phyloP scores from a whole-genome alignment of 2,888 invertebrate genomes.

The Reticulitermes lucifugus region DNA sequence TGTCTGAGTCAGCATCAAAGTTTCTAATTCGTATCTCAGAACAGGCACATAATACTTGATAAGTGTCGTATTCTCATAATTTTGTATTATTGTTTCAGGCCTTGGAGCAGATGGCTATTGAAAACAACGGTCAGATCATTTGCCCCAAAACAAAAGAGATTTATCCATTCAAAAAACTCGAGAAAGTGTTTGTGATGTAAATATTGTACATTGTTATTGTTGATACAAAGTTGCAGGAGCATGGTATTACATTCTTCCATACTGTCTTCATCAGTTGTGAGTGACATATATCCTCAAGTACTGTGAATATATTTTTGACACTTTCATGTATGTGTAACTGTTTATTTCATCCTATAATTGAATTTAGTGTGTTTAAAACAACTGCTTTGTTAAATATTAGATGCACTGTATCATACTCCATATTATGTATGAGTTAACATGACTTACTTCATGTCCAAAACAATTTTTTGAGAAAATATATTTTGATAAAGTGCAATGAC shows the following conservation, averaged over 20 bases:
- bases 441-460: too few relatives aligned
- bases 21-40: too few relatives aligned
- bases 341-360: not conserved
- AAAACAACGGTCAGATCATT: slow-evolving; percentile 90
- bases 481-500: not conserved
- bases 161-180: slow-evolving; percentile 90
- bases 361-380: not conserved
- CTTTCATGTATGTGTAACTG: not conserved
- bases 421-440: not conserved
- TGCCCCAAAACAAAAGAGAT: slow-evolving; percentile 96
- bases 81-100: slow-evolving; percentile 70
- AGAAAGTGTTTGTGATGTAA: slow-evolving; percentile 98
- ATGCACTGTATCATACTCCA: not conserved
- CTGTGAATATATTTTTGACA: not conserved
- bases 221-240: not conserved
- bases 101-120: slow-evolving; percentile 87
- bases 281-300: not conserved
- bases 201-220: slow-evolving; percentile 39
- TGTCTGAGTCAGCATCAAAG: too few relatives aligned
- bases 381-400: not conserved
- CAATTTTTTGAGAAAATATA: not conserved
- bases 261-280: not conserved
- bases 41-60: too few relatives aligned
- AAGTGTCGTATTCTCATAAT: not conserved
- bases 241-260: not conserved